phyloP scores from a whole-genome alignment of 2,113 vertebrate species.

The Cyphomyrus plagiostoma region DNA sequence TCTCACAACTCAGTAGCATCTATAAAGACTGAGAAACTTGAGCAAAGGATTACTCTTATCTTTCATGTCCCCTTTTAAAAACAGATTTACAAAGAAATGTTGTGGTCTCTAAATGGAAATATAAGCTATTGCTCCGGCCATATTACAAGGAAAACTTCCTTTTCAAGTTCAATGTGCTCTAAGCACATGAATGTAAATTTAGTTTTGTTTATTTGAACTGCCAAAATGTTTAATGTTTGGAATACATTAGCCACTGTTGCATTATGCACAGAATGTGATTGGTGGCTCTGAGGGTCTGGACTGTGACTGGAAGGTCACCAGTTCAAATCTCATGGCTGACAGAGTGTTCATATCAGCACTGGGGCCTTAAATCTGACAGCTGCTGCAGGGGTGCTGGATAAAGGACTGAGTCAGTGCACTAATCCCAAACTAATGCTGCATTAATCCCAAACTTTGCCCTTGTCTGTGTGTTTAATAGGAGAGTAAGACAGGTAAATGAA shows the following conservation, averaged over 20 bases:
- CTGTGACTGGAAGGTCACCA: neutral
- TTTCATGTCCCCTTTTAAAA: neutral
- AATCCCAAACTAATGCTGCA: neutral
- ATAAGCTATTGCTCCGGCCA: neutral
- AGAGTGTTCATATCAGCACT: neutral
- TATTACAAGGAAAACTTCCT: neutral
- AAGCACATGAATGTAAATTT: neutral
- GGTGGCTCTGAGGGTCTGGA: neutral
- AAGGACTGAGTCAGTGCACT: neutral
- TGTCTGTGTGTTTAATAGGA: neutral
- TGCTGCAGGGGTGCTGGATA: neutral
- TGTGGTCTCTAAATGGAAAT: neutral
- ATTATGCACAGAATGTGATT: neutral
- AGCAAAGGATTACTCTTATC: neutral
- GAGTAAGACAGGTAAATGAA: neutral
- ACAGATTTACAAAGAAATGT: neutral
- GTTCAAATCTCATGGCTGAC: neutral
- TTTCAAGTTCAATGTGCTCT: neutral
- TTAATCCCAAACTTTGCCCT: neutral
- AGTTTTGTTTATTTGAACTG: neutral
- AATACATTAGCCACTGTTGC: neutral
- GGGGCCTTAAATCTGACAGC: neutral
- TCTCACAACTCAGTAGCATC: neutral
- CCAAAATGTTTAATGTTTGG: neutral
- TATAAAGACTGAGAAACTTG: neutral